phyloP scores from a whole-genome alignment of 2,113 vertebrate species.

The Neomonachus schauinslandi region DNA sequence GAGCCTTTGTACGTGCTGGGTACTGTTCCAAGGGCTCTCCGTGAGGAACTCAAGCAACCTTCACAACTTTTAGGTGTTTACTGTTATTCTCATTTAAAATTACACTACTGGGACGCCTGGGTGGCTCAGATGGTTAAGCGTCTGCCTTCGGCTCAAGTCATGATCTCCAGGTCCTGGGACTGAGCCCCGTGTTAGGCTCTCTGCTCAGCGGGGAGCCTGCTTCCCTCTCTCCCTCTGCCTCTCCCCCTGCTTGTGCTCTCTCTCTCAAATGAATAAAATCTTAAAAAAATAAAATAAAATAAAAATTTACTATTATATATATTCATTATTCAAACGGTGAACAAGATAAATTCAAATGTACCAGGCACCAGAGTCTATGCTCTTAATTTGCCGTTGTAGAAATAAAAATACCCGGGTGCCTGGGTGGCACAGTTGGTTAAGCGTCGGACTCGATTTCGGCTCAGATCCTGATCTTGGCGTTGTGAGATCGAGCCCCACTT shows the following conservation, averaged over 20 bases:
- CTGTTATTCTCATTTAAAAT: neutral
- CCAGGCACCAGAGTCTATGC: neutral
- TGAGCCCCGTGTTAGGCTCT: too few species aligned
- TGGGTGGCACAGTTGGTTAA: neutral
- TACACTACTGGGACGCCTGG: neutral
- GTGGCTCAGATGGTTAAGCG: too few species aligned
- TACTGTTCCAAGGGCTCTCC: too few species aligned
- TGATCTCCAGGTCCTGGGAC: too few species aligned
- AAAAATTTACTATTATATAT: neutral
- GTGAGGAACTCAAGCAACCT: neutral
- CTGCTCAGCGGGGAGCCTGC: too few species aligned
- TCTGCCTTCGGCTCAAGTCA: too few species aligned
- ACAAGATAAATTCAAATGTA: neutral
- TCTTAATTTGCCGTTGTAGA: neutral
- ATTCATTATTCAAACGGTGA: neutral
- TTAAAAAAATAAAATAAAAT: too few species aligned
- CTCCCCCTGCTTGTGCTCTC: too few species aligned
- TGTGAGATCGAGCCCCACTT: neutral
- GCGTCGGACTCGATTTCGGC: neutral
- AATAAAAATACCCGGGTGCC: neutral
- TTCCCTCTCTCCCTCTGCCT: too few species aligned
- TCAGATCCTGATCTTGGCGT: neutral
- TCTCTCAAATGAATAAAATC: too few species aligned
- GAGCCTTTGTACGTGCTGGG: accelerated
- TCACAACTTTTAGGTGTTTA: too few species aligned